phyloP scores from a whole-genome alignment of 2,113 vertebrate species.

The Dipodomys merriami region DNA sequence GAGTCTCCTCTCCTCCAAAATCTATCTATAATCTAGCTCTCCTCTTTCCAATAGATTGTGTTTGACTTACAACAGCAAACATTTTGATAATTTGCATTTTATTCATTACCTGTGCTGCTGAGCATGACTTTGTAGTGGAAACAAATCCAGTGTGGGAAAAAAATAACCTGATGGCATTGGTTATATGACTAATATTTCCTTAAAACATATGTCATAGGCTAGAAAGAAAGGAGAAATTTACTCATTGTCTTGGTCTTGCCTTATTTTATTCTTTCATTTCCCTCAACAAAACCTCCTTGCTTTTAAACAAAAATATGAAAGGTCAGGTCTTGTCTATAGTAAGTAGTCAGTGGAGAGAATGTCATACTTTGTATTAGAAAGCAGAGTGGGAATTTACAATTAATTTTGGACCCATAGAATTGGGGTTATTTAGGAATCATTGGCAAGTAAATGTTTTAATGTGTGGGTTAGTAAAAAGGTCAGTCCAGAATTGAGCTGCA shows the following conservation, averaged over 20 bases:
- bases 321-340: neutral
- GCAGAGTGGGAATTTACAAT: slow-evolving; percentile 37
- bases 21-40: neutral
- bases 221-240: slow-evolving; percentile 56
- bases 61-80: slow-evolving; percentile 64
- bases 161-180: slow-evolving; percentile 29
- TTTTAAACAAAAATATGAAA: slow-evolving; percentile 35
- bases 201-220: slow-evolving; percentile 54
- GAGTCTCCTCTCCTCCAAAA: neutral
- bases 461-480: neutral
- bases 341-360: slow-evolving; percentile 48
- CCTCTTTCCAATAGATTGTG: slow-evolving; percentile 47
- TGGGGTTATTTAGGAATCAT: slow-evolving; percentile 14
- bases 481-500: slow-evolving; percentile 17
- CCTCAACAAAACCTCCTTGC: slow-evolving; percentile 44
- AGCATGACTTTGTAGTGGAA: slow-evolving; percentile 51
- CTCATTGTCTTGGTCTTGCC: slow-evolving; percentile 7
- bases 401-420: slow-evolving; percentile 62
- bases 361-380: slow-evolving; percentile 23
- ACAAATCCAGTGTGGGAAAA: slow-evolving; percentile 12
- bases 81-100: slow-evolving; percentile 66
- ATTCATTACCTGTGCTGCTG: slow-evolving; percentile 61
- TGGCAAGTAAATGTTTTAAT: slow-evolving; percentile 47
- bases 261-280: slow-evolving; percentile 59
- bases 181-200: slow-evolving; percentile 46